Percentiles rank a stretch among this genome's conserved stretches.
These are phyloP conservation scores for Vultur gryphus DNA, from an alignment of 2,797 vertebrate species.

Conservation along the genomic window DNA sequence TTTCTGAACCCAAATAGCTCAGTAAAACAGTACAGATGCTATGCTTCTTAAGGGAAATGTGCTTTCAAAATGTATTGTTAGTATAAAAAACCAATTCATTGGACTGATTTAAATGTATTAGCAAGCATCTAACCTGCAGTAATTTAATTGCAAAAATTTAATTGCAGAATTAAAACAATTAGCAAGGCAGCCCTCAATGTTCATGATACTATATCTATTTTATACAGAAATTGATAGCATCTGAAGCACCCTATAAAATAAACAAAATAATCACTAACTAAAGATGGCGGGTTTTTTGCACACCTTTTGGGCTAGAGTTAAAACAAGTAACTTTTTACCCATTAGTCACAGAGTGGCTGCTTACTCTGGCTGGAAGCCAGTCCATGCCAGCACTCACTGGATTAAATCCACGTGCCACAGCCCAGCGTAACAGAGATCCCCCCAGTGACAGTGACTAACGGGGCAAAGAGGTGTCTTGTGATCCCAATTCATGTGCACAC, in stretches of 20 bases:
- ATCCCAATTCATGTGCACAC: neutral
- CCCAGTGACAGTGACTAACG: neutral
- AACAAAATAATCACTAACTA: neutral
- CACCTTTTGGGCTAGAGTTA: neutral
- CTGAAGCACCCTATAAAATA: neutral
- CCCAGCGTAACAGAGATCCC: neutral
- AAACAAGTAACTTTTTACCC: neutral
- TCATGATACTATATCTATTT: neutral
- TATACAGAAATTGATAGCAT: neutral
- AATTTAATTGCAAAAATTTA: conserved; percentile 18
- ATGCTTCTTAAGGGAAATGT: conserved; percentile 46
- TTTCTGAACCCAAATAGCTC: conserved; percentile 44
- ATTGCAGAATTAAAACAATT: conserved; percentile 19
- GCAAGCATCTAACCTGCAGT: conserved; percentile 4
- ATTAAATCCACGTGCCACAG: neutral
- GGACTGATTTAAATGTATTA: conserved; percentile 38
- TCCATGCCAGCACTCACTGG: neutral
- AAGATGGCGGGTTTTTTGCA: neutral
- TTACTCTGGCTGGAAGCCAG: neutral
- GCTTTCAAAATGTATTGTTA: conserved; percentile 41
- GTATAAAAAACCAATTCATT: neutral
- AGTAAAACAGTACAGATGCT: conserved; percentile 47
- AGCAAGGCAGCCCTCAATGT: neutral
- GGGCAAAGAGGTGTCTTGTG: neutral
- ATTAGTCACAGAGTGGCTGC: neutral